Base-by-base conservation (phyloP, 2,797 vertebrate genomes). In the Otus scops region DNA sequence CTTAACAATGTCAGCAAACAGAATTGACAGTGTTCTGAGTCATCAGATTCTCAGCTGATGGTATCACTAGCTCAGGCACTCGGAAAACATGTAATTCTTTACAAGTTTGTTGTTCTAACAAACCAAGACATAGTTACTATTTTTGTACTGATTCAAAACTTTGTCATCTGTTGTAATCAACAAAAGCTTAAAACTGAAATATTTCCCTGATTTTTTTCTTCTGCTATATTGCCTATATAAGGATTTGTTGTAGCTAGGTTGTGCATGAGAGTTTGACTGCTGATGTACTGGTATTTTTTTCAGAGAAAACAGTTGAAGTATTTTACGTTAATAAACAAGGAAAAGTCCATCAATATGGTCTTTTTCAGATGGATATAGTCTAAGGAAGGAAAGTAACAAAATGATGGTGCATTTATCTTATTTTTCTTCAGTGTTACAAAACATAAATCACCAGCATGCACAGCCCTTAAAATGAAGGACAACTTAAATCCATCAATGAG, bases 11-110 rank as follows among this genome's bases (percentile, higher is more conserved):
- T 78, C 0, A 0, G 36, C 89, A 85, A 89, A 91, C 71, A 89
- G 85, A 94, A 89, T 32, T 69, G 82, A 22, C 82, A 61, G 53
- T 39, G 36, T 83, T 85, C 45, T 80, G 84, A 96, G 61, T 96
- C 89, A 78, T 91, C 91, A 38, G 45, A 94, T 93, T 95, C 85
- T 92, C 91, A 71, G 50, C 79, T 96, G 89, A 91, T 95, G 76
- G 50, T 61, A 71, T 96, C 94, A 91, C 69, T 59, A 50, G 45
- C 71, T 88, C 84, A 83, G 47, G 22, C 48, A 53, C 34, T 85
- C 4, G 2, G 76, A 84, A 93, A 80, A 61, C n/a, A 7, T 71
- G 63, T 22, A 21, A 70, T 57, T 96, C 71, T 93, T 94, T 89
- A 94, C 68, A 32, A 88, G 57, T 81, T 80, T 92, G 67, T 81